Conservation (phyloP, 1,140 invertebrate genomes). For the Neotoxoptera formosana region DNA sequence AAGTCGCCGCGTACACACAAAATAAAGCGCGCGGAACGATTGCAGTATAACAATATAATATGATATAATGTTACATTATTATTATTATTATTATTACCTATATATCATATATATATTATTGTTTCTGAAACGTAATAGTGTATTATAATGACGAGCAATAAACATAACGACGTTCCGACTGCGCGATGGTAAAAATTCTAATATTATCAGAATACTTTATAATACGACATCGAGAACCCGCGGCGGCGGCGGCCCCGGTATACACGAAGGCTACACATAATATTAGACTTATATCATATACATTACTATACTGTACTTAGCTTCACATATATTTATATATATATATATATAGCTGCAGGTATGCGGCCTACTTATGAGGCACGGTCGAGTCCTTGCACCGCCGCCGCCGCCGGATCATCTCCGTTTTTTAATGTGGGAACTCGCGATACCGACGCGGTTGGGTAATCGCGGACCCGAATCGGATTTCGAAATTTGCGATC, state of each 20-base stretch:
- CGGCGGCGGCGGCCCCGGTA: neutral
- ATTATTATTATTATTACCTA: neutral
- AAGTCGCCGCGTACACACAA: neutral
- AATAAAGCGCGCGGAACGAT: neutral
- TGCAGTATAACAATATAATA: neutral
- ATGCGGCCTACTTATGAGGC: neutral
- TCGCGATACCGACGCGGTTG: neutral
- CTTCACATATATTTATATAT: too few relatives aligned
- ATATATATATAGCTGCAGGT: neutral
- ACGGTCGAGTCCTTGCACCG: neutral
- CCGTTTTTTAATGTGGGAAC: constrained; percentile 48
- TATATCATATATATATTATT: neutral
- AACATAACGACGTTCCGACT: neutral
- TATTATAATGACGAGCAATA: too few relatives aligned
- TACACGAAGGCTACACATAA: constrained; percentile 15
- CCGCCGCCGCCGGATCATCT: neutral
- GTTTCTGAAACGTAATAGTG: neutral
- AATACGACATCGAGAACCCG: neutral
- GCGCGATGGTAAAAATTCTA: neutral
- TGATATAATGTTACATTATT: neutral
- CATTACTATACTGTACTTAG: too few relatives aligned
- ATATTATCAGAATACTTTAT: neutral
- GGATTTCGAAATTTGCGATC: constrained; percentile 16
- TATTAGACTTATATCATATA: neutral
- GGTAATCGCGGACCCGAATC: neutral